These are phyloP conservation scores for Macrotus californicus DNA, from an alignment of 2,113 vertebrate species.

Conservation along the genomic window DNA sequence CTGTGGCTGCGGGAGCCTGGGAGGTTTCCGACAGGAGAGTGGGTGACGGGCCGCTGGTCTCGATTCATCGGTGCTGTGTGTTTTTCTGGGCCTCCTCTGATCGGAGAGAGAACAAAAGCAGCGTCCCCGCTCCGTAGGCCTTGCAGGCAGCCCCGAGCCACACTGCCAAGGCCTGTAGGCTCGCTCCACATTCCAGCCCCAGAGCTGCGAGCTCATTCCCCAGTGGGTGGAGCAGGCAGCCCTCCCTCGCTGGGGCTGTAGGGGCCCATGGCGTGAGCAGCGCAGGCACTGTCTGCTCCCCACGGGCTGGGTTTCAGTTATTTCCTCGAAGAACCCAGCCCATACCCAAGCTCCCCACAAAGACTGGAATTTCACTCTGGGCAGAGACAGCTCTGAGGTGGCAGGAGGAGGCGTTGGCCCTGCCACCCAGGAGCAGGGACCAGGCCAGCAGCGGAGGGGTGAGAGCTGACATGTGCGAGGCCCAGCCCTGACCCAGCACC, in stretches of 20 bases:
- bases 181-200: accelerated
- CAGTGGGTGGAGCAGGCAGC: background rate
- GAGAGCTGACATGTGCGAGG: background rate
- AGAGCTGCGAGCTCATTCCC: background rate
- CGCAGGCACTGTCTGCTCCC: background rate
- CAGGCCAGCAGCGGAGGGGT: background rate
- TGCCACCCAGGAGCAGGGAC: background rate
- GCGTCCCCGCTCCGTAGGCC: background rate
- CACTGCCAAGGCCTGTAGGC: background rate
- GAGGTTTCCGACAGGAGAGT: background rate
- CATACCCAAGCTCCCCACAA: background rate
- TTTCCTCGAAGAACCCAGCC: background rate
- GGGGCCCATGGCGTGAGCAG: background rate
- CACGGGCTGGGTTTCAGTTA: accelerated
- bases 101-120: background rate
- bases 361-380: background rate
- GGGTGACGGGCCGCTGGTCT: background rate
- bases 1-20: background rate
- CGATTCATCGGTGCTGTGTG: accelerated
- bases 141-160: background rate
- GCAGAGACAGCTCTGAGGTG: background rate
- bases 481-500: background rate
- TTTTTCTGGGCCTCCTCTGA: background rate
- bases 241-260: background rate
- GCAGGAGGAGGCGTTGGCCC: background rate